Percentiles rank a stretch among this genome's conserved stretches.
Evolutionary conservation across 2,113 vertebrate species (phyloP).

Genomic region (Numida meleagris): DNA sequence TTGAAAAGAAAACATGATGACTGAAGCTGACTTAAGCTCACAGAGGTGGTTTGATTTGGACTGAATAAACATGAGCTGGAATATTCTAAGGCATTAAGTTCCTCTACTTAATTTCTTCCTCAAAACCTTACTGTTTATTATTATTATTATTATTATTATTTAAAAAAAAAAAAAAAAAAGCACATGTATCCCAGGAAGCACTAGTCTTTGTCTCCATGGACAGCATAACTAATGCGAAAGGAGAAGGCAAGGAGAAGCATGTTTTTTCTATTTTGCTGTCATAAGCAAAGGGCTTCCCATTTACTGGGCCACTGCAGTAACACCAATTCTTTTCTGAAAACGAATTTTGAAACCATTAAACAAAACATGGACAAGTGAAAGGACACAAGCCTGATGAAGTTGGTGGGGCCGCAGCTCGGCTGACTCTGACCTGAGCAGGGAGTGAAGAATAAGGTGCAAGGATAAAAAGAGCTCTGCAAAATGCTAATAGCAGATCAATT

Average conservation of each 20-base stretch:
- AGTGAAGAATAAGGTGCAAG: neutral
- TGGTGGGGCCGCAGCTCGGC: accelerated
- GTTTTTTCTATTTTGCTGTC: neutral
- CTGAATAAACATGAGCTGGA: neutral
- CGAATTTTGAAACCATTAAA: neutral
- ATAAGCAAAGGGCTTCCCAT: neutral
- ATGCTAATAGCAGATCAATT: neutral
- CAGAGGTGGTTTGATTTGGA: neutral
- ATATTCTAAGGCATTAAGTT: neutral
- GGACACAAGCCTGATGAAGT: neutral
- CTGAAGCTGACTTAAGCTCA: neutral
- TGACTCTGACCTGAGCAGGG: neutral
- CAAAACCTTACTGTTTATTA: neutral
- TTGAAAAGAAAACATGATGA: neutral
- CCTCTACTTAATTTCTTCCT: neutral
- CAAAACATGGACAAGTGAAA: neutral
- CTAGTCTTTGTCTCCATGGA: neutral
- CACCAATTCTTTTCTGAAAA: neutral
- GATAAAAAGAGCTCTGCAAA: neutral
- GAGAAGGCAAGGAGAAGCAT: neutral
- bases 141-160: too few relatives aligned
- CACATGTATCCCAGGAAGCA: neutral
- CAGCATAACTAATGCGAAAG: accelerated
- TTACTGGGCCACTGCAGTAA: neutral
- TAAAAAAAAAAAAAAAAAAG: neutral